Base-by-base conservation (phyloP, 1,140 invertebrate species). In the Nasonia giraulti region DNA sequence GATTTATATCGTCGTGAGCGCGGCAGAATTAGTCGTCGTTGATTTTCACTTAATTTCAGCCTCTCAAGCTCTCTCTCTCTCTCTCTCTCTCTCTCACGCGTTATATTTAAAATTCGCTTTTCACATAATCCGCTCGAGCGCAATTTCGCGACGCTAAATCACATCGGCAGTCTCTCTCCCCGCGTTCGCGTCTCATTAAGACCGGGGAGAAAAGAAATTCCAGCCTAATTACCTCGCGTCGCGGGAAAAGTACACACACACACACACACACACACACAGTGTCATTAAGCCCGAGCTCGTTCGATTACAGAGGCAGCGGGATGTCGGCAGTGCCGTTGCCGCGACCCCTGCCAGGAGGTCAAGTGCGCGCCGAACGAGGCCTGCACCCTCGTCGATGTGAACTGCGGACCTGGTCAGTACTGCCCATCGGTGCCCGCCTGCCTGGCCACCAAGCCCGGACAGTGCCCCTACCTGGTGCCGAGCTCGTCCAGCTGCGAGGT, bases 341-440 rank as follows among this genome's bases (percentile, higher is more conserved):
- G 96, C 8, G 96, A 97, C 91, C 97, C 97, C 0, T 98, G 97
- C 89, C 93, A 94, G 71, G 94, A 94, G 5, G 93, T 96, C 0
- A 90, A 88, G 0, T 97, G 97, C 85, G 91, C 90, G 0, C 87
- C 92, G 0, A 94, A 94, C 37, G 94, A 96, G 85, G 94, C 95
- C 40, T 97, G 97, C 88, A 95, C 96, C 44, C 94, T 97, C 88
- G 96, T 97, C 0, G 96, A 97, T 85, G 96, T 97, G 0, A 96
- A 96, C 79, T 97, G 96, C 81, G 92, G 91, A 1, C 94, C 96
- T 74, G 96, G 95, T 33, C 95, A 96, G 73, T 96, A 96, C 87
- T 98, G 97, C 90, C 96, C 97, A 0, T 95, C 96, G 3, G 96
- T 97, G 66, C 97, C 97, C 44, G 96, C 96, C 0, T 98, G 97